Base-by-base conservation (phyloP, 2,113 vertebrate genomes). In the Corythaeola cristata region DNA sequence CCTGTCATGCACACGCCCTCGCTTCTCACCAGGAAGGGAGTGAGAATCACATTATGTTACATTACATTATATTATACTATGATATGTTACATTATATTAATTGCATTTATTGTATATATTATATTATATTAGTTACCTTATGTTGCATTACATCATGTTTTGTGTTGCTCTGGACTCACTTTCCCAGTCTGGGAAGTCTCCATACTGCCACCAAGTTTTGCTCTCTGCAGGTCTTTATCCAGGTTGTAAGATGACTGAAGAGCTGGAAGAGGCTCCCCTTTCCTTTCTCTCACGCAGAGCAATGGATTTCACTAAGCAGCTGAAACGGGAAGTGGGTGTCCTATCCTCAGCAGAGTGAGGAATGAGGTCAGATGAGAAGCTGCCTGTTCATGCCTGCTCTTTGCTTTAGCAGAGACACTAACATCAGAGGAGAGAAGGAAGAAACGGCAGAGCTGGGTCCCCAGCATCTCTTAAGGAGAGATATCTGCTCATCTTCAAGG, bases 351-450 rank as follows among this genome's bases (percentile, higher is more conserved):
- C 7, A 77, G 55, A 49, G 50, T 4, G 0, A 0, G 35, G 45
- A 89, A 82, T 27, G 33, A 49, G 27, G 39, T 72, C 56, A 79
- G 52, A 50, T 0, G 15, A 69, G 78, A 73, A 76, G 30, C 39
- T 72, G 50, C 13, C 60, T 71, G 19, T 68, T 18, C 37, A 64
- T 28, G 30, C 33, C 21, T 55, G 26, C 41, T 92, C 60, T 74
- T 71, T 75, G n/a, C 64, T 81, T 45, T 56, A 60, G 56, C 49
- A 75, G 49, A 63, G 11, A 23, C 5, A 6, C 16, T 89, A 28
- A 33, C 0, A 0, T 21, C 39, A 21, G 33, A 58, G 35, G 17
- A 68, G 4, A 67, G 47, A 0, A 1, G 16, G 2, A 1, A 21
- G 32, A 45, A 86, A 71, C 33, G 41, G 15, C 30, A 64, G 76